Base-by-base conservation (phyloP, 2,888 invertebrate genomes). In the Synanthedon formicaeformis region DNA sequence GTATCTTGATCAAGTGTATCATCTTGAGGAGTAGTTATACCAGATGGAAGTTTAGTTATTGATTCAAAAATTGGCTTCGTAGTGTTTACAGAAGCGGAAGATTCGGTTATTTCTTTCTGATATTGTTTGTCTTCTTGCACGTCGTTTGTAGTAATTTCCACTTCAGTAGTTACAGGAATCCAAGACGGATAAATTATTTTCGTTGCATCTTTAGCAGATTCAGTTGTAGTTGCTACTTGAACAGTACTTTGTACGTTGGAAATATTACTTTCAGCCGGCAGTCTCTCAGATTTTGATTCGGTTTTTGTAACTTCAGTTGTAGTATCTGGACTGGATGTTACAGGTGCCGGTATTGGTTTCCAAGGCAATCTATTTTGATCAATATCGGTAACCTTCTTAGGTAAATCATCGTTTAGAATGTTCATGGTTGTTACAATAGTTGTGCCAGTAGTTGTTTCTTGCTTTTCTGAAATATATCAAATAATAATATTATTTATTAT, bases 1-100 rank as follows among this genome's bases (percentile, higher is more conserved):
- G 78, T 74, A 45, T 71, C 69, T 57, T 67, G 67, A 55, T 65
- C 66, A 53, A 65, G 61, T 53, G 65, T 67, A 53, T 87, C 86
- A 63, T 81, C 81, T 57, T 72, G 72, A 41, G 88, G 87, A 48
- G 88, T 88, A 41, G 88, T 88, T 50, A 87, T 61, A 53, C 71
- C 76, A 51, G 78, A 71, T 55, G 86, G 83, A 53, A 88, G 61
- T 74, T 88, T 88, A 53, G 88, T 87, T 58, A 87, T 87, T 56
- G 88, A 88, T 79, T 88, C 86, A 65, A 86, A 87, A 61, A 72
- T 83, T 73, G 76, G 73, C 66, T 69, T 81, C 56, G 71, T 70
- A 45, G 66, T 66, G 60, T 78, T 74, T 73, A 75, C 73, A 56
- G 72, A 69, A 60, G 71, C 73, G 71, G 76, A 74, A 66, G 66